Evolutionary conservation across 2,113 vertebrate genomes (phyloP).

Genomic region (Zingel zingel): DNA sequence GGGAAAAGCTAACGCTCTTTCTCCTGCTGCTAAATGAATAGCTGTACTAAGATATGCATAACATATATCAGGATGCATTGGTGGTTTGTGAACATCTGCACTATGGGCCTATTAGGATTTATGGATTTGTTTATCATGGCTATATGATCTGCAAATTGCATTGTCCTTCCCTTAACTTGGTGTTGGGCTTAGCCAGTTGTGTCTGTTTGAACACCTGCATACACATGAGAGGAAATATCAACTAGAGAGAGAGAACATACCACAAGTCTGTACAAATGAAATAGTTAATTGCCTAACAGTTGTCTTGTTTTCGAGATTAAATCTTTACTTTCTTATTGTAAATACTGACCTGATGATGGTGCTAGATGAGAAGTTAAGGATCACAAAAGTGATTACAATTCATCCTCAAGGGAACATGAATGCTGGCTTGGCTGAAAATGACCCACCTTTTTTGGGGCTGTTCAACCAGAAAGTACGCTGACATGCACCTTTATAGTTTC

Average conservation of each 20-base stretch:
- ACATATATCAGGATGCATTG: background rate
- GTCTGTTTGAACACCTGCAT: background rate
- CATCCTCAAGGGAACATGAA: background rate
- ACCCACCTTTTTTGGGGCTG: background rate
- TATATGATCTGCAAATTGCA: background rate
- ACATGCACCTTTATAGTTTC: background rate
- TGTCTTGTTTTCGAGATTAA: background rate
- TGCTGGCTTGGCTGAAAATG: background rate
- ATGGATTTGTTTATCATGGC: background rate
- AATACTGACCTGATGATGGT: background rate
- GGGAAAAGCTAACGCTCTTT: background rate
- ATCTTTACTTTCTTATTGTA: background rate
- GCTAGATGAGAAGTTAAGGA: too few relatives aligned
- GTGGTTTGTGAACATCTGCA: background rate
- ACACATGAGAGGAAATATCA: background rate
- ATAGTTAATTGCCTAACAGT: background rate
- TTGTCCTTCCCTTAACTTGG: background rate
- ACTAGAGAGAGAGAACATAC: background rate
- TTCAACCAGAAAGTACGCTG: background rate
- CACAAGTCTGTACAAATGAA: background rate
- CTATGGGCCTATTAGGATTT: background rate
- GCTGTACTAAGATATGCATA: background rate
- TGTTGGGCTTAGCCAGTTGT: background rate
- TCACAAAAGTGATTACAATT: background rate
- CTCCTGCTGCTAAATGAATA: background rate